Evolutionary conservation across 2,888 invertebrate genomes (phyloP).

Genomic region (Nemotelus pantherinus): DNA sequence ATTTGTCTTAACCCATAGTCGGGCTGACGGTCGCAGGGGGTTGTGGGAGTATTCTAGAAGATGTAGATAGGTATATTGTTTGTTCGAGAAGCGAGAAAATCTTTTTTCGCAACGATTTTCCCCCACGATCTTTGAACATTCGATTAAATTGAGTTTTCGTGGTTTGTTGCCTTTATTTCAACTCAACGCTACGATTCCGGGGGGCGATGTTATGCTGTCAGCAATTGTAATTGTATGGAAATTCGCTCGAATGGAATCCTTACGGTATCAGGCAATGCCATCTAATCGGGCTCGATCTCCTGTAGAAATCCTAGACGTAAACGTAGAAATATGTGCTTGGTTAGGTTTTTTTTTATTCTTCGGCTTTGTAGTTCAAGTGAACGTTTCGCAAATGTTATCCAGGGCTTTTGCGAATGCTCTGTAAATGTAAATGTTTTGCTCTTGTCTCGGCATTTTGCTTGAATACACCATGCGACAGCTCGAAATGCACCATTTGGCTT

Average conservation of each 20-base stretch:
- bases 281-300: conserved; percentile 30
- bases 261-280: conserved; percentile 33
- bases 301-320: not conserved
- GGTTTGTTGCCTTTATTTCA: conserved; percentile 27
- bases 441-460: not conserved
- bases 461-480: conserved; percentile 5
- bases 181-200: not conserved
- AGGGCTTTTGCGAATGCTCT: conserved; percentile 4
- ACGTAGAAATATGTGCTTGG: conserved; percentile 14
- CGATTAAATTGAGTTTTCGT: conserved; percentile 35
- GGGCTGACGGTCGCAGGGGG: not conserved
- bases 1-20: conserved; percentile 27
- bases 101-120: not conserved
- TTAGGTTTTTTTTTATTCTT: conserved; percentile 6
- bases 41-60: no score
- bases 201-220: conserved; percentile 6
- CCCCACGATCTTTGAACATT: conserved; percentile 3
- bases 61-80: not conserved
- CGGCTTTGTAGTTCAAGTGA: not conserved
- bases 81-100: not conserved
- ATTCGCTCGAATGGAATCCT: conserved; percentile 39
- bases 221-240: conserved; percentile 48
- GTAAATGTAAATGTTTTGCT: conserved; percentile 22
- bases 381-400: conserved; percentile 25
- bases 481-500: conserved; percentile 23